Evolutionary conservation across 2,888 invertebrate genomes (phyloP).

Genomic region (Harpagoxenus sublaevis): DNA sequence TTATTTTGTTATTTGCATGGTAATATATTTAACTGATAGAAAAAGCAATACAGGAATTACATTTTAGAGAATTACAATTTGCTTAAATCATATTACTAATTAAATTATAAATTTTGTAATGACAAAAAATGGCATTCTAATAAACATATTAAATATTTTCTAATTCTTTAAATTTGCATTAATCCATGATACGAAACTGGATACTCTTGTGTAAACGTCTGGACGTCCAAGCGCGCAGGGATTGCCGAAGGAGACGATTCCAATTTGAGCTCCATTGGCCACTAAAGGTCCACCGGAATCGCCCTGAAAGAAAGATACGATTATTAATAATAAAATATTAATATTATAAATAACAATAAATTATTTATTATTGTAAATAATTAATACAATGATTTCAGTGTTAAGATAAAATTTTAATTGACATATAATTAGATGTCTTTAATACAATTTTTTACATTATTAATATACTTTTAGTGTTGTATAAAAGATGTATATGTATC

Average conservation of each 20-base stretch:
- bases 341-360: neutral
- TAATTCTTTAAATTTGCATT: constrained; percentile 18
- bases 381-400: neutral
- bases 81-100: neutral
- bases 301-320: constrained; percentile 56
- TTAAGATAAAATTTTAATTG: neutral
- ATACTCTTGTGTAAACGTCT: constrained; percentile 76
- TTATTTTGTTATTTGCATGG: neutral
- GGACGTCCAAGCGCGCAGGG: constrained; percentile 75
- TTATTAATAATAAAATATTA: neutral
- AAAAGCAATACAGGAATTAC: neutral
- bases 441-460: neutral
- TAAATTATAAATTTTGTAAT: neutral
- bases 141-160: neutral
- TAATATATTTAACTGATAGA: neutral
- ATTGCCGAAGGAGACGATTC: constrained; percentile 77
- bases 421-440: neutral
- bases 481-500: neutral
- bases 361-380: neutral
- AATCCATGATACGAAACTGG: constrained; percentile 72
- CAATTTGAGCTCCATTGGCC: constrained; percentile 61
- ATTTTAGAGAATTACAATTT: constrained; percentile 6
- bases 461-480: neutral
- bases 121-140: neutral
- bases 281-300: constrained; percentile 75